Evolutionary conservation across 2,113 vertebrate genomes (phyloP), one percentile per base, ranked within the genome.

Genomic region (Pithys albifrons): DNA sequence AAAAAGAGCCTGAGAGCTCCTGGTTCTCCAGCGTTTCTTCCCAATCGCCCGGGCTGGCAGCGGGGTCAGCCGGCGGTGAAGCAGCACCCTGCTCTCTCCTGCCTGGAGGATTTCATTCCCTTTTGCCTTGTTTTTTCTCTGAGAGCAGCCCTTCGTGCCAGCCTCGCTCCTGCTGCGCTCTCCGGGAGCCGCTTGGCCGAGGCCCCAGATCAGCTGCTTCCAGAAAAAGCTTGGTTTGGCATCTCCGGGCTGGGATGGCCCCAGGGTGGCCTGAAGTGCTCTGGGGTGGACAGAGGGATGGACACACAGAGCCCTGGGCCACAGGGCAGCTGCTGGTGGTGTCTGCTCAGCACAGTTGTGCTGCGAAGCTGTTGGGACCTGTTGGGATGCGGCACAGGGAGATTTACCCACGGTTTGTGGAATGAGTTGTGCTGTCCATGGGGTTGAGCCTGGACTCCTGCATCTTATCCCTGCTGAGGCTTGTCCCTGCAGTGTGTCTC

Each of bases 1-100:
- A 13, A 66, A 81, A 58, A 46, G 29, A 7, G 7, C 14, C 59
- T 2, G 76, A 11, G 81, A 74, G 77, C 70, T 87, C 22, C 24
- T 0, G 11, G 2, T 45, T 35, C 31, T 51, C 10, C 55, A 5
- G 55, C 19, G 4, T 39, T 80, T 22, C 91, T 48, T 6, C 19
- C 24, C 5, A 55, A 35, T 1, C 0, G 1, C 55, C 62, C 0
- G 0, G 74, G 66, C 67, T 49, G 62, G 57, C 31, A 0, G 43
- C 1, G 7, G 79, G 82, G 75, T 77, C 62, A 79, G 85, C 69
- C 7, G 3, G 19, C 1, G 4, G 29, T 3, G 16, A 31, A 24
- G 70, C 79, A 13, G n/a, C 1, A 11, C 39, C 61, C 62, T 39
- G 49, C 46, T 74, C 49, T 76, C 51, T 76, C 55, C 64, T 19